phyloP scores from a whole-genome alignment of 2,113 vertebrate species.

The Corvus moneduloides region DNA sequence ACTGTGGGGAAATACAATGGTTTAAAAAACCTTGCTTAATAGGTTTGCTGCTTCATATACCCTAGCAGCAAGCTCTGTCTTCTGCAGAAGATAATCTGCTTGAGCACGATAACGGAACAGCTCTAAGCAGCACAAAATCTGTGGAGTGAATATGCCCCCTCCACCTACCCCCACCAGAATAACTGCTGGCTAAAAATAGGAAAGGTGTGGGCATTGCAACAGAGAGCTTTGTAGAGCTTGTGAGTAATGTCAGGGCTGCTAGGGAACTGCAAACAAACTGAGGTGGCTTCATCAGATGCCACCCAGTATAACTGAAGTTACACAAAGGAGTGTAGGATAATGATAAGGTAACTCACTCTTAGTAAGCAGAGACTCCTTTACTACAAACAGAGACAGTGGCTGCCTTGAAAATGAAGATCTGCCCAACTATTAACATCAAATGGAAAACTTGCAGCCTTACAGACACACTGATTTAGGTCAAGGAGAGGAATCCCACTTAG shows the following conservation, averaged over 20 bases:
- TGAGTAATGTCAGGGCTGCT: slow-evolving; percentile 20
- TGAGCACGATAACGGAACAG: background rate
- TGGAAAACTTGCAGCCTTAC: background rate
- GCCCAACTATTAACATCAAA: background rate
- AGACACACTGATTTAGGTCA: background rate
- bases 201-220: slow-evolving; percentile 39
- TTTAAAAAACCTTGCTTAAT: background rate
- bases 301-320: background rate
- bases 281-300: background rate
- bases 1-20: background rate
- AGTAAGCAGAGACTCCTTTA: background rate
- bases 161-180: background rate
- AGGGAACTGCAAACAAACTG: slow-evolving; percentile 44
- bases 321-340: background rate
- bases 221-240: background rate
- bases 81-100: background rate
- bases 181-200: slow-evolving; percentile 35
- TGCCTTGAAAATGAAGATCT: background rate
- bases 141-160: background rate
- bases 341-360: background rate
- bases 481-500: background rate
- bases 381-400: background rate
- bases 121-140: background rate
- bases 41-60: background rate
- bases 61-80: background rate